Evolutionary conservation across 2,888 invertebrate genomes (phyloP).

Genomic region (Lasioglossum figueresi): DNA sequence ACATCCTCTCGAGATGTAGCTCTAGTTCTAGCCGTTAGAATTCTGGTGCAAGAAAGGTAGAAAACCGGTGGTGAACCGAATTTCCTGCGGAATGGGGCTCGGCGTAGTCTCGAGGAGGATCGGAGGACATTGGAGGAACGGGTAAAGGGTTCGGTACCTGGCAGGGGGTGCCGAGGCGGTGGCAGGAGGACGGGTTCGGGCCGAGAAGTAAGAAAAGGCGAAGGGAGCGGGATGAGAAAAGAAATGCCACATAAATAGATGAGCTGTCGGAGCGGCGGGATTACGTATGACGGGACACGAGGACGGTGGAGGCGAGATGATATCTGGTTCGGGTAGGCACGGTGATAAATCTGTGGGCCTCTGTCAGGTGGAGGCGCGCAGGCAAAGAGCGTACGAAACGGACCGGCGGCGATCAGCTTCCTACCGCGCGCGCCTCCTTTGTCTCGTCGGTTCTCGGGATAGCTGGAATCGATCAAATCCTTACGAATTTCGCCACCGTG

Average conservation of each 20-base stretch:
- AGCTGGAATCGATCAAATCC: slow-evolving; percentile 74
- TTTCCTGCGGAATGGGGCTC: background rate
- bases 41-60: background rate
- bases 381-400: slow-evolving; percentile 50
- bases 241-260: slow-evolving; percentile 76
- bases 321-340: slow-evolving; percentile 80
- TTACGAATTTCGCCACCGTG: slow-evolving; percentile 72
- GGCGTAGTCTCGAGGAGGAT: background rate
- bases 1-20: no score
- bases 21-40: no score
- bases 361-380: slow-evolving; percentile 75
- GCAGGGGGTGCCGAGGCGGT: slow-evolving; percentile 51
- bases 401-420: slow-evolving; percentile 61
- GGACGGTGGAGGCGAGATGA: slow-evolving; percentile 79
- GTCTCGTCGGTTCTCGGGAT: slow-evolving; percentile 72
- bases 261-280: slow-evolving; percentile 74
- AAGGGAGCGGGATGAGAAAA: slow-evolving; percentile 59
- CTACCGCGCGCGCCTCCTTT: slow-evolving; percentile 71
- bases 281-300: slow-evolving; percentile 76
- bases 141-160: slow-evolving; percentile 46
- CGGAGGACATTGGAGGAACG: background rate
- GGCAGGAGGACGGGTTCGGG: slow-evolving; percentile 24
- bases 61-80: slow-evolving; percentile 14
- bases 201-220: slow-evolving; percentile 20
- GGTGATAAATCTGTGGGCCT: slow-evolving; percentile 81